Evolutionary conservation across 2,113 vertebrate genomes (phyloP), one percentile per base, ranked within the genome.

Genomic region (Galemys pyrenaicus): DNA sequence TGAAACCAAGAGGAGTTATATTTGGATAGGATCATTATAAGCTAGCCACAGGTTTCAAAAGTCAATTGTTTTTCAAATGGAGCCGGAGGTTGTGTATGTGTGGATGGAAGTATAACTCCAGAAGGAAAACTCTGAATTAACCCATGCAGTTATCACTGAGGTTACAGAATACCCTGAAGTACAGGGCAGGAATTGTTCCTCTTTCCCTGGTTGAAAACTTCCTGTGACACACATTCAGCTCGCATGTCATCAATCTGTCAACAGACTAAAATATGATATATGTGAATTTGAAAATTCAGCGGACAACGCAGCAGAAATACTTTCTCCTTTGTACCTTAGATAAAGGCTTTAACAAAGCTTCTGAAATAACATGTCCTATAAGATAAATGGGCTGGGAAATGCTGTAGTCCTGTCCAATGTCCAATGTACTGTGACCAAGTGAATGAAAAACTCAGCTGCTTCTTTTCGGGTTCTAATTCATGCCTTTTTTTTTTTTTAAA

Each of bases 11-110:
- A 81, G 28, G 46, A 81, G 30, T 62, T 54, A 12, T 67, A 60
- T 65, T 62, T 62, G 56, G 39, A 78, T 74, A 51, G 28, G 19
- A 86, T 67, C n/a, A 11, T 84, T 92, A 77, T 35, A 77, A 80
- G 79, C 37, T 51, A 87, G 9, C 22, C 7, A 17, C 8, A 46
- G 12, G 20, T 81, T 89, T 78, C 46, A 93, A 89, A 1, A 39
- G 83, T 54, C 13, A 75, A 30, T 12, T 46, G 44, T 81, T 93
- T 85, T 65, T 91, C 62, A 51, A n/a, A 85, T 13, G 46, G 13
- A 87, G 51, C 17, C 56, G 70, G 30, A 70, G 54, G 22, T 67
- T 92, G n/a, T 86, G 11, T 17, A 22, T 71, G 49, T 78, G 11
- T 35, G 46, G 74, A 67, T 22, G 79, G 78, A 91, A 2, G 16